phyloP scores from a whole-genome alignment of 2,888 invertebrate genomes.

The Leptarthrus brevirostris region DNA sequence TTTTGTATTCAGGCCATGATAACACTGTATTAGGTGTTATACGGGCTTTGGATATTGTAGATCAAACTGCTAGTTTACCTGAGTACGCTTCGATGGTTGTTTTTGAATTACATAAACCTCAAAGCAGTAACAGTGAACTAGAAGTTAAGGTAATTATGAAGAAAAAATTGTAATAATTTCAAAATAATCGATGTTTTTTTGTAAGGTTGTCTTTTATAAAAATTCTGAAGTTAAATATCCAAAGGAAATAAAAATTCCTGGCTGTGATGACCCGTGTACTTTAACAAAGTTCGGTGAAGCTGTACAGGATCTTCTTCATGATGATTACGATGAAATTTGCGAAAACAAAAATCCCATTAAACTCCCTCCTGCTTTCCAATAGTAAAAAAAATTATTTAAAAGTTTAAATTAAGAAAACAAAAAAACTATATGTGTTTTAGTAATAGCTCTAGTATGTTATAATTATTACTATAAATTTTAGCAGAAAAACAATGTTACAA shows the following conservation, averaged over 20 bases:
- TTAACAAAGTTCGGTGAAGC: background rate
- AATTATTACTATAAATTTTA: too few species aligned
- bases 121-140: background rate
- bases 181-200: background rate
- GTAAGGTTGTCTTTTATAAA: background rate
- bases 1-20: constrained; percentile 81
- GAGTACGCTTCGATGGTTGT: constrained; percentile 78
- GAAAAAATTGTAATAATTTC: too few species aligned
- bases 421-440: too few species aligned
- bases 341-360: background rate
- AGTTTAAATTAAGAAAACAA: too few species aligned
- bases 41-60: constrained; percentile 74
- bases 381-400: too few species aligned
- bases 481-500: too few species aligned
- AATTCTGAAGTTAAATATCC: background rate
- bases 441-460: too few species aligned
- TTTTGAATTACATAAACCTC: constrained; percentile 72
- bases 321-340: background rate
- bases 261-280: background rate
- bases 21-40: constrained; percentile 77
- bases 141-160: background rate
- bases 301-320: background rate
- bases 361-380: background rate
- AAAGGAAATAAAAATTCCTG: background rate
- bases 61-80: constrained; percentile 70